Conservation (phyloP, 2,888 invertebrate species). For the Drosophila peninsularis region DNA sequence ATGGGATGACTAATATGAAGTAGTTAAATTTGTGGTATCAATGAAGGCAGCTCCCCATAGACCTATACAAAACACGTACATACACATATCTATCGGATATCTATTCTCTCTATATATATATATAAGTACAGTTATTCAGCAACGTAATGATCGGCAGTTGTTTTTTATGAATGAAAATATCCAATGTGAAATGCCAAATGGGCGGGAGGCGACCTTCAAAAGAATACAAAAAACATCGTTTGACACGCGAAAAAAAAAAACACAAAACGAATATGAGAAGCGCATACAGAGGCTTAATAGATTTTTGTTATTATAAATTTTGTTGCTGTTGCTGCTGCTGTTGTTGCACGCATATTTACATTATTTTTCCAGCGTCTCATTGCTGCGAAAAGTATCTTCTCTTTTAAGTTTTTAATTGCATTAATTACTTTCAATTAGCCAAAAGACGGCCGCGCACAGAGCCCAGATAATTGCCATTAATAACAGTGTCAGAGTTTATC, state of each 20-base stretch:
- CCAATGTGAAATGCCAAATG: conserved; percentile 22
- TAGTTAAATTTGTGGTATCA: conserved; percentile 49
- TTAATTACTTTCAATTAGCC: conserved; percentile 76
- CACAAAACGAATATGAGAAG: conserved; percentile 58
- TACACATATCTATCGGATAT: not conserved
- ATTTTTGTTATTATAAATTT: conserved; percentile 7
- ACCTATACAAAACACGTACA: not conserved
- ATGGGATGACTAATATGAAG: conserved; percentile 36
- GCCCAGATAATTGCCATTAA: conserved; percentile 40
- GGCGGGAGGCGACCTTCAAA: conserved; percentile 34
- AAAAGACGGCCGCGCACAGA: conserved; percentile 34
- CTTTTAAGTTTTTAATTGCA: conserved; percentile 62
- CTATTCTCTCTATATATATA: not conserved
- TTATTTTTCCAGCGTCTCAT: conserved; percentile 20
- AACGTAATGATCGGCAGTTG: conserved; percentile 12
- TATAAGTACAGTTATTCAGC: conserved; percentile 8
- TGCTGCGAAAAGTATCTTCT: conserved; percentile 26
- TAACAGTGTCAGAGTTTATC: conserved; percentile 42
- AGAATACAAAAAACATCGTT: conserved; percentile 49
- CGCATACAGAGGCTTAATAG: conserved; percentile 15
- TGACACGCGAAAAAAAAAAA: conserved; percentile 68
- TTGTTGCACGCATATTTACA: conserved; percentile 12
- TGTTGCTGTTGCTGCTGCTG: conserved; percentile 11
- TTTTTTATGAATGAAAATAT: conserved; percentile 32
- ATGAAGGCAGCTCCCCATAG: conserved; percentile 47